Base-by-base conservation (phyloP, 2,888 invertebrate genomes). In the Heliconius erato region DNA sequence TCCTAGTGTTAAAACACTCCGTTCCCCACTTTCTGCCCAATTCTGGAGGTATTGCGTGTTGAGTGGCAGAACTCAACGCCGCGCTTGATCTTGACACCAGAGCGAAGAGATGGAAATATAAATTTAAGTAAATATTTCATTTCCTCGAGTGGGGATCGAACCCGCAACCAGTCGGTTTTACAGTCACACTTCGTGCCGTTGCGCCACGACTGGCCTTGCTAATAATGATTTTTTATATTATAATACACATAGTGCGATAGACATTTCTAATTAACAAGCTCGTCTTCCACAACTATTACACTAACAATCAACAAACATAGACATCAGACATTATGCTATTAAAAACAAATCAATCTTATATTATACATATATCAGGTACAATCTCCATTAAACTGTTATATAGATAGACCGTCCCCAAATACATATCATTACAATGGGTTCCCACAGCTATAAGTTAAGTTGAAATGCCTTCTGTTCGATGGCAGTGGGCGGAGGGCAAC, bases 401-500 rank as follows among this genome's bases (percentile, higher is more conserved):
- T 74, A 67, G 67, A 67, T 74, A 67, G 67, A 67, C 77, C 32
- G 28, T 76, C 28, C 23, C 23, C 28, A 63, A 49, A 69, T 63
- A 44, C 28, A 59, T 65, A 59, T 76, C 26, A 59, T 68, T 69
- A 69, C 59, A 68, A 69, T 65, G 40, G 40, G 44, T 71, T 59
- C 32, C 79, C 69, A 54, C 77, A 77, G 78, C 79, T 79, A 74
- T 72, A 79, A 79, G 59, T 79, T 69, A 72, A 76, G 76, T 79
- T 81, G 77, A 83, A 84, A 85, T 84, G 82, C 79, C 74, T 81
- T 76, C 78, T 79, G 80, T 82, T 79, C 74, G 79, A 80, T 79
- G 83, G 84, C 86, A 85, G 84, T 85, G 84, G 87, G 84, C 83
- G 86, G 84, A 87, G 87, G 86, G 86, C 88, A 88, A 88, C 89